Evolutionary conservation across 2,888 invertebrate species (phyloP), one percentile per base, ranked within the genome.

Genomic region (Acleris emargana): DNA sequence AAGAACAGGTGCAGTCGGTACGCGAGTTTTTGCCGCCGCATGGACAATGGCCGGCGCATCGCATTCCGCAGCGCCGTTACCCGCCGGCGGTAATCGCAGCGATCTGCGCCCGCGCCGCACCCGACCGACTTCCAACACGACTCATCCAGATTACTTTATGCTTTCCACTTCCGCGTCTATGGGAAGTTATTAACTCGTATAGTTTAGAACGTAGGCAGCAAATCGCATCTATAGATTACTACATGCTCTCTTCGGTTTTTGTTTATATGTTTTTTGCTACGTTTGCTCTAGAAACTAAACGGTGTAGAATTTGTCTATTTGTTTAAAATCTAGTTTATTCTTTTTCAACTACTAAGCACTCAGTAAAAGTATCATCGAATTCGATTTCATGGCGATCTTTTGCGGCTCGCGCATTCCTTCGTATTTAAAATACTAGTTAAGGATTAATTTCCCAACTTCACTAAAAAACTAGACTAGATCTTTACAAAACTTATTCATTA

Each of bases 11-110:
- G 85, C 86, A 83, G 76, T 77, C 77, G 76, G 76, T 80, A 84
- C 75, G 83, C 82, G 76, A 84, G 87, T 89, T 89, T 88, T 89
- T 84, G 84, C 77, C 72, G 72, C 70, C 71, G 75, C 73, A 74
- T 81, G 82, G 89, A 90, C 89, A 90, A 90, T 89, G 87, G 84
- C 83, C 83, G 81, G 70, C 73, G 75, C 76, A 83, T 81, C 79
- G 77, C 91, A 90, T 89, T 88, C 91, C 90, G 74, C 78, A 80
- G 77, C 87, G 88, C 90, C 90, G 91, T 90, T 89, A 90, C 73
- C 77, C 79, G 78, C 71, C 82, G 79, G 75, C 75, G 73, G 81
- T 86, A 83, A 86, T 87, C 82, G 83, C 73, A 71, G 79, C 85
- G 76, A 82, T 83, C 79, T 81, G 81, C 81, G 76, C 69, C 68